Percentiles rank a stretch among this genome's conserved stretches.
phyloP scores from a whole-genome alignment of 2,797 vertebrate genomes.

The Peromyscus aztecus region DNA sequence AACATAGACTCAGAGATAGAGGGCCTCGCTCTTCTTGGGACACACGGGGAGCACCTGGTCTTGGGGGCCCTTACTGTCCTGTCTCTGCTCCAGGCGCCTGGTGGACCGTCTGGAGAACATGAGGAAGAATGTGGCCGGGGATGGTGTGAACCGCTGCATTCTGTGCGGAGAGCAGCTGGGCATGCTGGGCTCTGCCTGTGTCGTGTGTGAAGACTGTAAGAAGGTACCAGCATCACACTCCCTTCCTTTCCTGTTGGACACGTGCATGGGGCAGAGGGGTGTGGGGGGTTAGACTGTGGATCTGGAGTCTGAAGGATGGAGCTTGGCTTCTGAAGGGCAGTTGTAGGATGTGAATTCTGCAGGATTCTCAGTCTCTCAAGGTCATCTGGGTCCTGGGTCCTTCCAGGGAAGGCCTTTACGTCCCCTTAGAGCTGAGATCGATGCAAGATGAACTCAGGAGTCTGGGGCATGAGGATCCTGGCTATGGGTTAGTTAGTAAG shows the following conservation, averaged over 20 bases:
- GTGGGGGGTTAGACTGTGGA: neutral
- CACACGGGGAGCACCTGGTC: neutral
- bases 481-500: neutral
- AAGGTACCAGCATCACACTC: slow-evolving; percentile 88
- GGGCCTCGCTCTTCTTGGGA: neutral
- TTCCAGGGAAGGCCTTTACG: neutral
- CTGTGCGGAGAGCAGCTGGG: slow-evolving; percentile 94
- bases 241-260: neutral
- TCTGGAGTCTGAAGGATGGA: neutral
- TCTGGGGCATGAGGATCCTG: neutral
- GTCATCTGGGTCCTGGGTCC: neutral
- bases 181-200: slow-evolving; percentile 89
- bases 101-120: slow-evolving; percentile 94
- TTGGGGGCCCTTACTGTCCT: neutral
- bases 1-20: neutral
- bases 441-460: neutral
- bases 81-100: slow-evolving; percentile 90
- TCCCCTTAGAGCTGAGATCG: neutral
- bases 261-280: neutral
- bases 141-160: slow-evolving; percentile 94
- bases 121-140: slow-evolving; percentile 93
- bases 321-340: neutral
- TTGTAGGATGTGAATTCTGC: neutral
- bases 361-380: neutral
- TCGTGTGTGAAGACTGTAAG: slow-evolving; percentile 95